phyloP scores from a whole-genome alignment of 2,888 invertebrate species.

The Diarsia brunnea region DNA sequence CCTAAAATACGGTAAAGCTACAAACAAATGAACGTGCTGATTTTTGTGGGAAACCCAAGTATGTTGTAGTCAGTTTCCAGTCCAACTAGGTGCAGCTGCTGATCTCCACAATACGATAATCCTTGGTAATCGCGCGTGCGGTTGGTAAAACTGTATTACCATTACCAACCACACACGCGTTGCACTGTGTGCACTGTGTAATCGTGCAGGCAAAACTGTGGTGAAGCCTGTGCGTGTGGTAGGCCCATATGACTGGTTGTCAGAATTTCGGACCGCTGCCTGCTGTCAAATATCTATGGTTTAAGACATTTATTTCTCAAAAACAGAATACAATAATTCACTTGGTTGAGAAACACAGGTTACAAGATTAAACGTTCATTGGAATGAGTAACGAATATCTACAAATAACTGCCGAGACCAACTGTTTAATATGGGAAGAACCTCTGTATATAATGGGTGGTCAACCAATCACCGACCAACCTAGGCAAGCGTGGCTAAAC shows the following conservation, averaged over 20 bases:
- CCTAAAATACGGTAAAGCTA: not conserved
- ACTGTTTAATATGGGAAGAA: not conserved
- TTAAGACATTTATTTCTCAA: too few relatives aligned
- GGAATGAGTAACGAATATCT: too few relatives aligned
- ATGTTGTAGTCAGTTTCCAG: not conserved
- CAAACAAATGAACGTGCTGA: not conserved
- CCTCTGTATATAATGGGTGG: not conserved
- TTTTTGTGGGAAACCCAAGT: too few relatives aligned
- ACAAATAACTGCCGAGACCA: not conserved
- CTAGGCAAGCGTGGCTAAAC: not conserved
- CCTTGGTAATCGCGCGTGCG: too few relatives aligned
- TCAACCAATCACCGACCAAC: not conserved
- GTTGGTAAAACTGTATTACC: too few relatives aligned
- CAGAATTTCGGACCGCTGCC: not conserved
- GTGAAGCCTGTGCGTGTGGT: too few relatives aligned
- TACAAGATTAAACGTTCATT: too few relatives aligned
- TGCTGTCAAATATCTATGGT: not conserved
- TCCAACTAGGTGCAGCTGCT: not conserved
- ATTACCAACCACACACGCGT: too few relatives aligned
- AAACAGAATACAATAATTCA: too few relatives aligned
- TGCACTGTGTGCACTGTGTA: too few relatives aligned
- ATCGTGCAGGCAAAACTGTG: too few relatives aligned
- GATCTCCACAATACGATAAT: not conserved
- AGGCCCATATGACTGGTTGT: not conserved
- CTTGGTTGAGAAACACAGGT: too few relatives aligned